Conservation (phyloP, 92 coral and sea anemone genomes). For the Pocillopora grandis region DNA sequence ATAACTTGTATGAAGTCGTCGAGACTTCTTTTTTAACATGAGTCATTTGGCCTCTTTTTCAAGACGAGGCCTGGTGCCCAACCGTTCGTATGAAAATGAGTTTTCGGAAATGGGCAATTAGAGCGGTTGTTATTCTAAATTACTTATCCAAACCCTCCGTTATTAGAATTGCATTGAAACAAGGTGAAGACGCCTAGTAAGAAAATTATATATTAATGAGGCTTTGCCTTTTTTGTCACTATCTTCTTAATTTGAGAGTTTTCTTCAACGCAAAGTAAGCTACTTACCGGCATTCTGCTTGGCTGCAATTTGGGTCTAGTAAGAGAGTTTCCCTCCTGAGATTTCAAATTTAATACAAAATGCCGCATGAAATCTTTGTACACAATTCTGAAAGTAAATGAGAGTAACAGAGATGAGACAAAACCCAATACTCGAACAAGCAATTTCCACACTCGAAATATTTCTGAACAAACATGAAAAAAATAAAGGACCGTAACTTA, state of each 20-base stretch:
- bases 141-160: no score
- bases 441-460: neutral
- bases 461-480: neutral
- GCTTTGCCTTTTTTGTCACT: no score
- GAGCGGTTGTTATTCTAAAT: no score
- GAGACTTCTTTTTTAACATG: no score
- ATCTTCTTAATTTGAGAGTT: neutral
- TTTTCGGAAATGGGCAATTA: no score
- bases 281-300: constrained; percentile 81
- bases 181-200: no score
- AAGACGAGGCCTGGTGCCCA: no score
- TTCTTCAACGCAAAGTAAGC: neutral
- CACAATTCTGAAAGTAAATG: constrained; percentile 60
- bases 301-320: constrained; percentile 84
- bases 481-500: neutral
- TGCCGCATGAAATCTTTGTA: constrained; percentile 94
- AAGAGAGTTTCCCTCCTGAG: constrained; percentile 52
- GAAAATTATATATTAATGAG: no score
- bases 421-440: neutral
- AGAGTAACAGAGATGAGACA: neutral
- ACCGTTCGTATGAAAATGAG: no score
- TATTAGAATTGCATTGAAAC: no score
- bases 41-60: no score
- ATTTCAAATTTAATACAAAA: constrained; percentile 75
- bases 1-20: no score